Conservation (phyloP, 2,888 invertebrate genomes). For the Agapostemon virescens region DNA sequence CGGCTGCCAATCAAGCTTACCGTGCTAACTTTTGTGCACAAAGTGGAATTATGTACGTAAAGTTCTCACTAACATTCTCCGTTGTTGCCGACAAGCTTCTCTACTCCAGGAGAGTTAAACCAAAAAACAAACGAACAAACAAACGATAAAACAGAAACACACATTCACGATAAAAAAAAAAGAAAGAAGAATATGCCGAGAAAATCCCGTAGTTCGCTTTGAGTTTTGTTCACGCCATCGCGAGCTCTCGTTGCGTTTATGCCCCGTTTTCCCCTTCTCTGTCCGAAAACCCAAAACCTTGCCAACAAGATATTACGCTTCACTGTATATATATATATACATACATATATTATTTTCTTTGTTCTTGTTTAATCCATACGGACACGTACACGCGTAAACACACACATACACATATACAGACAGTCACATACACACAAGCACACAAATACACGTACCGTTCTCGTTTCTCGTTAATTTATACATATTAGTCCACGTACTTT, state of each 20-base stretch:
- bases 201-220: conserved; percentile 63
- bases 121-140: not conserved
- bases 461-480: conserved; percentile 16
- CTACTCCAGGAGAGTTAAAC: conserved; percentile 41
- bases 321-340: no score
- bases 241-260: conserved; percentile 57
- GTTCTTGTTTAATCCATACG: conserved; percentile 5
- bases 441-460: not conserved
- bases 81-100: conserved; percentile 53
- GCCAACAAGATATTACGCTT: conserved; percentile 29
- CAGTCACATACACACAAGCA: conserved; percentile 4
- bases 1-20: conserved; percentile 69
- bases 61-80: conserved; percentile 64
- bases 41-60: conserved; percentile 68
- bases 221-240: conserved; percentile 59
- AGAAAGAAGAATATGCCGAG: not conserved
- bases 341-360: conserved; percentile 20
- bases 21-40: conserved; percentile 71
- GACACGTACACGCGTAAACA: not conserved
- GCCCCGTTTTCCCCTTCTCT: not conserved
- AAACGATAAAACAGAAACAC: not conserved
- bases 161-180: not conserved
- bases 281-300: not conserved
- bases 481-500: conserved; percentile 1
- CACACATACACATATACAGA: not conserved